Conservation (phyloP, 37 sponge, comb jelly and placozoan genomes). For the Beroe forskalii region DNA sequence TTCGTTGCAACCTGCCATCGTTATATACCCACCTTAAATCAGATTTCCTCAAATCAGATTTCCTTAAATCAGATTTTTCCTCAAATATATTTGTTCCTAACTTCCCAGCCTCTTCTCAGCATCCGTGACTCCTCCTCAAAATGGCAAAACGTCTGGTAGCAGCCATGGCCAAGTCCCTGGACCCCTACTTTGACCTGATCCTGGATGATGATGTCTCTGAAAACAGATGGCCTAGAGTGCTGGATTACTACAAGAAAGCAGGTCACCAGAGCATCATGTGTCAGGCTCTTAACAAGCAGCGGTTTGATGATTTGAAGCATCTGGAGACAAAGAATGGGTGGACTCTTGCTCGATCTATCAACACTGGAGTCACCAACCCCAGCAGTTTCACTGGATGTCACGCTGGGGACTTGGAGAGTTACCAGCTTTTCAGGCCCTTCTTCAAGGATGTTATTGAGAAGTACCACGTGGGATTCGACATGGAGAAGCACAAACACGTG, state of each 20-base stretch:
- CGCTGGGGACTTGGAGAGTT: constrained; percentile 73
- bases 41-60: too few species aligned
- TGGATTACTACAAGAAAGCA: constrained; percentile 8
- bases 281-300: constrained; percentile 64
- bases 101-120: too few species aligned
- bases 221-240: constrained; percentile 67
- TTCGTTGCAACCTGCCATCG: too few species aligned
- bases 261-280: constrained; percentile 65
- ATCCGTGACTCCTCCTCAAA: not conserved
- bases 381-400: constrained; percentile 69
- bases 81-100: too few species aligned
- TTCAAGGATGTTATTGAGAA: constrained; percentile 69
- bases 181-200: constrained; percentile 71
- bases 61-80: too few species aligned
- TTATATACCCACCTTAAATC: too few species aligned
- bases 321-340: constrained; percentile 62
- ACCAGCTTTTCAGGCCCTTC: constrained; percentile 64
- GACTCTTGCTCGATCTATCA: constrained; percentile 73
- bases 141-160: constrained; percentile 10
- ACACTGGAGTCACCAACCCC: constrained; percentile 66
- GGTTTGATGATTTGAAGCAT: constrained; percentile 68
- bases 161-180: constrained; percentile 41
- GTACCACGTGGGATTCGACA: constrained; percentile 68
- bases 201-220: constrained; percentile 67
- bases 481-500: constrained; percentile 64